Percentiles rank a stretch among this genome's conserved stretches.
phyloP scores from a whole-genome alignment of 2,888 invertebrate species.

The Archaeoteleia sp. region DNA sequence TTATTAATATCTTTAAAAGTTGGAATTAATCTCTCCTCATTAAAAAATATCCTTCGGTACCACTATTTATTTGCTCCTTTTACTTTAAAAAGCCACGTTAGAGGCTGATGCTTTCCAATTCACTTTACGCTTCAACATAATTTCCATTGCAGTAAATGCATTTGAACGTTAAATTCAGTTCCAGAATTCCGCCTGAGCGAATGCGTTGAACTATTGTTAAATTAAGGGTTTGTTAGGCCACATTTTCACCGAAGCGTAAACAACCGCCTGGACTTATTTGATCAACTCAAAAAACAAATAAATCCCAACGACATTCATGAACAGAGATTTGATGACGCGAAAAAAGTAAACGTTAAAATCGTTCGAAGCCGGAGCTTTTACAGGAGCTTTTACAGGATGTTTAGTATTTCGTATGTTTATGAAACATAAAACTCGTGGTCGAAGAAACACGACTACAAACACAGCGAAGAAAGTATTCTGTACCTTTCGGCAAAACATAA shows the following conservation, averaged over 20 bases:
- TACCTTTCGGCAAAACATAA: too few species aligned
- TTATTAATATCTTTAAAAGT: background rate
- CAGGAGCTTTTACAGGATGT: constrained; percentile 2
- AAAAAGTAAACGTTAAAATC: background rate
- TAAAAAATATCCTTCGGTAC: too few species aligned
- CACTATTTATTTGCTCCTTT: too few species aligned
- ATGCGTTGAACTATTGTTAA: constrained; percentile 14
- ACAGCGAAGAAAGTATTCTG: too few species aligned
- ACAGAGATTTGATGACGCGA: constrained; percentile 6
- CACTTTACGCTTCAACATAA: too few species aligned
- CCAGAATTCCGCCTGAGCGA: constrained; percentile 7
- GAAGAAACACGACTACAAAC: too few species aligned
- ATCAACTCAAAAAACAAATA: constrained; percentile 20
- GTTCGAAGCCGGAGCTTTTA: constrained; percentile 1
- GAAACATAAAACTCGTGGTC: constrained; percentile 2
- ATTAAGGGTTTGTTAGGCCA: constrained; percentile 14
- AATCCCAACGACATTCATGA: constrained; percentile 2
- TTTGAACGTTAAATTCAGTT: background rate
- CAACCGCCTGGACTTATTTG: constrained; percentile 9
- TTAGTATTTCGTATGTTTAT: background rate
- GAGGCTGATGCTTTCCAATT: too few species aligned
- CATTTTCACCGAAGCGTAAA: constrained; percentile 9
- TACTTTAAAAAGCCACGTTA: too few species aligned
- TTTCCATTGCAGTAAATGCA: constrained; percentile 3
- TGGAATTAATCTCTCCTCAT: too few species aligned